A percentile compares a stretch with the other conserved stretches of the same genome.
These are phyloP conservation scores for Anguilla obscura DNA, from an alignment of 2,797 vertebrate species.

Conservation along the genomic window DNA sequence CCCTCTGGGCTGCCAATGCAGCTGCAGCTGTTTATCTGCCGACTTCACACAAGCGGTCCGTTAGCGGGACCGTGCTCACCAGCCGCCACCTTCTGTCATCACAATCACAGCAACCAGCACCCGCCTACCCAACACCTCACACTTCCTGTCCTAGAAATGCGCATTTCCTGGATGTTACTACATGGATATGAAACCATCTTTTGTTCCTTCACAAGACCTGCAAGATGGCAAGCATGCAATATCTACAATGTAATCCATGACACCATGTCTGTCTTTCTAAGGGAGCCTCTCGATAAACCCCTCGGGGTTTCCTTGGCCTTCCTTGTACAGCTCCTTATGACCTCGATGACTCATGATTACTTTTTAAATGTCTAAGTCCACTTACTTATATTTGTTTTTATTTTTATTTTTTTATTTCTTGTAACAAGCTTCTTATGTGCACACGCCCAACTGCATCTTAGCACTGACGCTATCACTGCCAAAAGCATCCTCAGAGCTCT, in stretches of 20 bases:
- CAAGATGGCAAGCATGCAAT: not conserved
- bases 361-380: too few species aligned
- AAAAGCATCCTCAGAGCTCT: not conserved
- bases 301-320: too few species aligned
- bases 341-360: too few species aligned
- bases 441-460: not conserved
- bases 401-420: too few species aligned
- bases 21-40: not conserved
- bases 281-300: too few species aligned
- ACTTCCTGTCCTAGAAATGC: not conserved
- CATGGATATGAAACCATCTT: not conserved
- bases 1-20: not conserved
- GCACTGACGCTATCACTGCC: not conserved
- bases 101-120: not conserved
- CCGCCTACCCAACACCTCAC: not conserved
- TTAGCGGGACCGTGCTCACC: not conserved
- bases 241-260: not conserved
- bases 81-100: not conserved
- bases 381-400: too few species aligned
- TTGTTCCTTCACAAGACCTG: not conserved
- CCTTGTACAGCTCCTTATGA: too few species aligned
- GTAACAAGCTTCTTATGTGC: not conserved
- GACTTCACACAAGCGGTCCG: not conserved
- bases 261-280: too few species aligned
- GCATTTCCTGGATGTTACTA: not conserved